phyloP scores from a whole-genome alignment of 1,140 invertebrate genomes.

The Trinorchestia longiramus region DNA sequence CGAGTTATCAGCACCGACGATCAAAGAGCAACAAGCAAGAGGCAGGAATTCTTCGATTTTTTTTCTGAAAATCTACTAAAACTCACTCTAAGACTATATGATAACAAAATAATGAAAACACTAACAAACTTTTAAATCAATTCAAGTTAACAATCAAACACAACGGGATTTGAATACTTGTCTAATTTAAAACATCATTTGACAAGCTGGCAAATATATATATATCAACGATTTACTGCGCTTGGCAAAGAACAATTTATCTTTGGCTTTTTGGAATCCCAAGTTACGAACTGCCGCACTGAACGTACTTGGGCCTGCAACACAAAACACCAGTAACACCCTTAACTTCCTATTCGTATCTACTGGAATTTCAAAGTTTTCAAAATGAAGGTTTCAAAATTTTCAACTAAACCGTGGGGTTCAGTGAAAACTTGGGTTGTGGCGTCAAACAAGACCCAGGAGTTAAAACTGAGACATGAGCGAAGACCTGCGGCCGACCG shows the following conservation, averaged over 20 bases:
- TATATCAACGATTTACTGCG: not conserved
- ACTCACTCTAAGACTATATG: not conserved
- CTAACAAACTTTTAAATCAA: not conserved
- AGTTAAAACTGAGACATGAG: not conserved
- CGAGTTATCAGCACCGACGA: not conserved
- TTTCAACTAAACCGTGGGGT: not conserved
- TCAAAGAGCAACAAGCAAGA: not conserved
- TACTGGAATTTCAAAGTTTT: not conserved
- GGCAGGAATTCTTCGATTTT: not conserved
- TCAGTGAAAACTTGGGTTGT: not conserved
- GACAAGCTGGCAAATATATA: not conserved
- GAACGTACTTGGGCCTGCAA: not conserved
- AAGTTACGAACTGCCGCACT: not conserved
- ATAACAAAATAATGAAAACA: conserved; percentile 2
- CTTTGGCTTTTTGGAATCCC: not conserved
- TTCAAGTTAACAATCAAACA: conserved; percentile 1
- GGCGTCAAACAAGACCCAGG: not conserved
- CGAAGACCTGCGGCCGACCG: not conserved
- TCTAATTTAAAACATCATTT: not conserved
- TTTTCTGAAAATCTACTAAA: not conserved
- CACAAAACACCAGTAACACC: not conserved
- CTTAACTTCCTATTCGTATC: not conserved
- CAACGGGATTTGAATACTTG: not conserved
- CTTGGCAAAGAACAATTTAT: not conserved
- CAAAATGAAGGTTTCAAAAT: not conserved